Evolutionary conservation across 2,113 vertebrate species (phyloP).

Genomic region (Salminus brasiliensis): DNA sequence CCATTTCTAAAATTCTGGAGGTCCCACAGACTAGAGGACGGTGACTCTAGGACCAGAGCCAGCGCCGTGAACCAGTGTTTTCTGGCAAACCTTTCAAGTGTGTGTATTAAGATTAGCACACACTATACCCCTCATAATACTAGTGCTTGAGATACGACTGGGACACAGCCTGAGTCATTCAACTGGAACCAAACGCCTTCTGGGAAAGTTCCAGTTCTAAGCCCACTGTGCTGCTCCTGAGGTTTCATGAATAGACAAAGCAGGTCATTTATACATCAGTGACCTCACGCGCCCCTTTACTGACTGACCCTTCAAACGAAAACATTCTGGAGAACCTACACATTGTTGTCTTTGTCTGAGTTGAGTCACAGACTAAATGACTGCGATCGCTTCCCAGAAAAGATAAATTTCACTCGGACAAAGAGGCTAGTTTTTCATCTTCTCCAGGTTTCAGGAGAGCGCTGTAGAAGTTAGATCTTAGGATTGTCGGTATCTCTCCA

Average conservation of each 20-base stretch:
- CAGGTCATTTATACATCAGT: constrained; percentile 1
- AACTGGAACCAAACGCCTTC: background rate
- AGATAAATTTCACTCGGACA: constrained; percentile 32
- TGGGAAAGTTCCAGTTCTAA: background rate
- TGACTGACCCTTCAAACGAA: background rate
- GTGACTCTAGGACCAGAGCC: no score
- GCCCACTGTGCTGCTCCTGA: background rate
- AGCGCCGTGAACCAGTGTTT: no score
- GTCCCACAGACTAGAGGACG: no score
- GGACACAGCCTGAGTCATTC: background rate
- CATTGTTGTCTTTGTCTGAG: background rate
- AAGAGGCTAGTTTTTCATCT: background rate
- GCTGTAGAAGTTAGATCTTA: background rate
- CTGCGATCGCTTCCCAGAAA: constrained; percentile 25
- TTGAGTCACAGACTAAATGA: background rate
- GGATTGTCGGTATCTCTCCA: no score
- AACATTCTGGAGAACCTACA: constrained; percentile 2
- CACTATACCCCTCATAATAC: no score
- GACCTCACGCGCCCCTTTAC: background rate
- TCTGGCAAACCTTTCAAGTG: no score
- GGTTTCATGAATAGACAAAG: background rate
- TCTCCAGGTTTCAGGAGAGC: background rate
- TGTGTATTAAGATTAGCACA: no score
- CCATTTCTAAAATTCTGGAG: no score
- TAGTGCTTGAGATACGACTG: no score